Base-by-base conservation (phyloP, 2,797 vertebrate genomes). In the Schizopygopsis malacanthus region DNA sequence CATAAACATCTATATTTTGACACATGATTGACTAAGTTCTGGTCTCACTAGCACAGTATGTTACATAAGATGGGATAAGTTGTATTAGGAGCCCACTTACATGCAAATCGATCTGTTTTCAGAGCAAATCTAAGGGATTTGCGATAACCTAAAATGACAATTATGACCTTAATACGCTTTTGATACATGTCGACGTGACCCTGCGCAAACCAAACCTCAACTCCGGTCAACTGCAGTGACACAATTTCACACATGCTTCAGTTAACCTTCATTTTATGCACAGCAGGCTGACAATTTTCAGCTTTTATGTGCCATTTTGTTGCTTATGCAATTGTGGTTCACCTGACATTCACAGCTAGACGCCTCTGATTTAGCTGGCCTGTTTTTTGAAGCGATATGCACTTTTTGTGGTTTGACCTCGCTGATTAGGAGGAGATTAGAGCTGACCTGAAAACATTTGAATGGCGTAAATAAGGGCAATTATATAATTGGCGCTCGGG, bases 371-470 rank as follows among this genome's bases (percentile, higher is more conserved):
- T 73, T 77, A 73, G 43, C 67, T 72, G 37, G 41, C 20, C 20
- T 52, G 73, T 39, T 77, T 84, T 82, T 70, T 71, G 8, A 85
- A 89, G 69, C 71, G 37, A 80, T 87, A 65, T 85, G 86, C 79
- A 82, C 80, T 89, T 90, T 88, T 87, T 80, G 85, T 88, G 87
- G 87, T 79, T 88, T 90, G 91, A 91, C 87, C 90, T 91, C 81
- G 63, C 88, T 90, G 90, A 91, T 91, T 91, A 90, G 86, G 87
- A 88, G 69, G 81, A 91, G 91, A 90, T 91, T 91, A 91, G 78
- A 88, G 79, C 75, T 88, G 88, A 91, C 89, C 90, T 90, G 86
- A 88, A 90, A 91, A 91, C 83, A 86, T 89, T 90, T 85, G 83
- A 83, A 86, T 86, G 89, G 86, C 73, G 79, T 89, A 90, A 92